A percentile compares a stretch with the other conserved stretches of the same genome.
phyloP scores from a whole-genome alignment of 2,113 vertebrate species.

The Oryctolagus cuniculus region DNA sequence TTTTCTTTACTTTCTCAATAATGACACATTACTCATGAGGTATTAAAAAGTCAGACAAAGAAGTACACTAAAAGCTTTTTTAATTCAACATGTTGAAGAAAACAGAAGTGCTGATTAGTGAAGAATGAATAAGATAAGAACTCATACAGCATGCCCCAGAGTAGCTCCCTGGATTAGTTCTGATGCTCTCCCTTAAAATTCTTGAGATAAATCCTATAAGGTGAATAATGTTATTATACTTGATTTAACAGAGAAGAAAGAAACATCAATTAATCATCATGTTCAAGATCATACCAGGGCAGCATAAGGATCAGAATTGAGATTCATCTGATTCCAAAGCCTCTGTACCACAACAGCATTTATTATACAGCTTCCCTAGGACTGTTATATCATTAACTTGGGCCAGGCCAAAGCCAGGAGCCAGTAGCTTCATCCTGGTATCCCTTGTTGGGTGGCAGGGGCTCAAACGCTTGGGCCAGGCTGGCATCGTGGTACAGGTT shows the following conservation, averaged over 20 bases:
- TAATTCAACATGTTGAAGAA: constrained; percentile 61
- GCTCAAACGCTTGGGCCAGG: too few relatives aligned
- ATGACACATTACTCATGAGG: constrained; percentile 54
- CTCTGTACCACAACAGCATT: neutral
- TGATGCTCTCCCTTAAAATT: neutral
- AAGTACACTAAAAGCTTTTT: constrained; percentile 61
- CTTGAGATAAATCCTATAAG: neutral
- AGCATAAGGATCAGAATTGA: neutral
- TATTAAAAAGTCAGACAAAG: constrained; percentile 69
- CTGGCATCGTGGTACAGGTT: too few relatives aligned
- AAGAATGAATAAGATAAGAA: constrained; percentile 64
- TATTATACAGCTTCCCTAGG: neutral
- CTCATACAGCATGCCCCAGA: constrained; percentile 33
- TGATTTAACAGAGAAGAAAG: neutral
- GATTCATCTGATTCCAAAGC: neutral
- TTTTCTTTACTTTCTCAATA: constrained; percentile 66
- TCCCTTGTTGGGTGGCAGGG: too few relatives aligned
- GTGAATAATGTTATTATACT: neutral
- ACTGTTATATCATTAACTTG: neutral
- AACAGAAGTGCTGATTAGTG: constrained; percentile 45
- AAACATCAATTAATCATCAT: neutral
- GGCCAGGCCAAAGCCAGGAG: too few relatives aligned
- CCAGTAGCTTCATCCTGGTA: too few relatives aligned
- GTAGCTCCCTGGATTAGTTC: neutral
- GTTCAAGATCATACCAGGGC: neutral